phyloP scores from a whole-genome alignment of 30 jellyfish, hydroid and myxozoan genomes.

The Aurelia coerulea region DNA sequence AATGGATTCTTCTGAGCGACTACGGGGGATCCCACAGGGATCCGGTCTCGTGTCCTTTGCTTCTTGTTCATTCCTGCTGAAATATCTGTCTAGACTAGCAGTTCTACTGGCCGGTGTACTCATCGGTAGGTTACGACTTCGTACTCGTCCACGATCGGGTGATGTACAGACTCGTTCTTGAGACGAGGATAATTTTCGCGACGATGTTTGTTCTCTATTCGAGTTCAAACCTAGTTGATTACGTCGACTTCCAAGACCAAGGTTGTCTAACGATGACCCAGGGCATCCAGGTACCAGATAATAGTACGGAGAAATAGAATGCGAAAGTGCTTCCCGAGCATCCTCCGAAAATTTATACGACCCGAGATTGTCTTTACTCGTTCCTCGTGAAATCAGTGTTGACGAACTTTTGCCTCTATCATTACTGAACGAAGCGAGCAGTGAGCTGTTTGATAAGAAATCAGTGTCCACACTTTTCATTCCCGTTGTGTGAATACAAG shows the following conservation, averaged over 20 bases:
- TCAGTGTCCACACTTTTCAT: conserved; percentile 66
- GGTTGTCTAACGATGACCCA: conserved; percentile 12
- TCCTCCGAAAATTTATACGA: conserved; percentile 32
- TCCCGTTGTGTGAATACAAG: conserved; percentile 65
- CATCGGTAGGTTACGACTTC: conserved; percentile 43
- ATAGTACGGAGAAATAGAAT: conserved; percentile 55
- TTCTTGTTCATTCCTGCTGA: conserved; percentile 18
- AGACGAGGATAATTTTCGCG: conserved; percentile 19
- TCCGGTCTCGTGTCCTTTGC: conserved; percentile 5
- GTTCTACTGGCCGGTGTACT: conserved; percentile 65
- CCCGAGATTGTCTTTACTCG: conserved; percentile 24
- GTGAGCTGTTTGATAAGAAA: conserved; percentile 34
- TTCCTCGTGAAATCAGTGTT: conserved; percentile 2
- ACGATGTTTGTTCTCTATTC: conserved; percentile 3
- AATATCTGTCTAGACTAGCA: conserved; percentile 65
- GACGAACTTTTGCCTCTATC: conserved; percentile 21
- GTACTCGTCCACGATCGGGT: conserved; percentile 48
- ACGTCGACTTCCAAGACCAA: background rate
- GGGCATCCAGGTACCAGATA: conserved; percentile 60
- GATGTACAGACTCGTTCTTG: conserved; percentile 28
- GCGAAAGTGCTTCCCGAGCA: conserved; percentile 51
- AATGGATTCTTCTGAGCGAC: conserved; percentile 65
- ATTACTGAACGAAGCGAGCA: conserved; percentile 61
- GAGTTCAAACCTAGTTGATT: conserved; percentile 5
- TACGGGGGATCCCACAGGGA: conserved; percentile 12